These are phyloP conservation scores for Sarcophaga caerulescens DNA, from an alignment of 2,888 invertebrate genomes.

Conservation along the genomic window DNA sequence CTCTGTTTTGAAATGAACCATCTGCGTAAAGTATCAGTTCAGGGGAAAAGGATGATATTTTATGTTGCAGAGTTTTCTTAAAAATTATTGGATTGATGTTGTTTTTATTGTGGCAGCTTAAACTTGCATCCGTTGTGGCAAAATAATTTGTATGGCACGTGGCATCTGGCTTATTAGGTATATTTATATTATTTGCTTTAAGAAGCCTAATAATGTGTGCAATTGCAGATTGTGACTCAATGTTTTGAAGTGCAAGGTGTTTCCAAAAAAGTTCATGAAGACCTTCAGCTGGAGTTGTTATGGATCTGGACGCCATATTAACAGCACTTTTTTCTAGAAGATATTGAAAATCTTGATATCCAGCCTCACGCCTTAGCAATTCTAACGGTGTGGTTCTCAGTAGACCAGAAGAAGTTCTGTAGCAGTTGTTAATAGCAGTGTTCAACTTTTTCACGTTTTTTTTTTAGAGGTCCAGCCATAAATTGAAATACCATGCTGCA, in stretches of 20 bases:
- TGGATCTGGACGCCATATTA: conserved; percentile 1
- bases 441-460: conserved; percentile 19
- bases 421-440: conserved; percentile 64
- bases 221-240: too few species aligned
- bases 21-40: conserved; percentile 20
- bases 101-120: too few species aligned
- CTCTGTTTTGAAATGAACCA: neutral
- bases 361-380: neutral
- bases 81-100: neutral
- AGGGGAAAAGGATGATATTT: neutral
- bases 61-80: neutral
- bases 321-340: neutral
- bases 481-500: conserved; percentile 21
- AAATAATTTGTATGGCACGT: too few species aligned
- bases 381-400: conserved; percentile 23
- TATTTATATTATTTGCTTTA: too few species aligned
- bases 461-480: neutral
- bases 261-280: too few species aligned
- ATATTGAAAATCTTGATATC: neutral
- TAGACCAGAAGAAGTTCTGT: conserved; percentile 58
- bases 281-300: neutral
- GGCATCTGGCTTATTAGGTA: too few species aligned
- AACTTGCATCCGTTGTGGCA: too few species aligned
- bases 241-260: too few species aligned
- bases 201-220: too few species aligned